These are phyloP conservation scores for Nilaparvata lugens DNA, from an alignment of 1,140 invertebrate genomes.

Conservation along the genomic window DNA sequence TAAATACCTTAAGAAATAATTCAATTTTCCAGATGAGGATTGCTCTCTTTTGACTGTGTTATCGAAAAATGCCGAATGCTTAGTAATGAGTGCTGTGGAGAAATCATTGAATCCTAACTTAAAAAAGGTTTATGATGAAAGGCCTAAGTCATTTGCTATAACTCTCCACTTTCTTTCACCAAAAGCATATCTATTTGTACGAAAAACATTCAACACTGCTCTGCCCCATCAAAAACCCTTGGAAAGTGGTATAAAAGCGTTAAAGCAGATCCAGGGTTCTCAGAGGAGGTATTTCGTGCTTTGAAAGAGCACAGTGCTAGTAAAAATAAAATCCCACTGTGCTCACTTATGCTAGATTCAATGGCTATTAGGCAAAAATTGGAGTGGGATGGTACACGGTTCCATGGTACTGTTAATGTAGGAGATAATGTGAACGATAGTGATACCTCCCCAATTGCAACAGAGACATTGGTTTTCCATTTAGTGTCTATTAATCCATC, in stretches of 20 bases:
- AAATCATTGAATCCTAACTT: too few relatives aligned
- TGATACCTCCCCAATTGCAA: conserved; percentile 27
- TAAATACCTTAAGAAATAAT: too few relatives aligned
- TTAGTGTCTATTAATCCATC: conserved; percentile 27
- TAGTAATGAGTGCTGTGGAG: too few relatives aligned
- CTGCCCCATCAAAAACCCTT: conserved; percentile 35
- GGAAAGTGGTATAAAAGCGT: conserved; percentile 33
- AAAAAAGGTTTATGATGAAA: too few relatives aligned
- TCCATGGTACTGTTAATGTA: conserved; percentile 6
- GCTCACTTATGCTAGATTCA: conserved; percentile 23
- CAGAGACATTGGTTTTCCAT: conserved; percentile 32
- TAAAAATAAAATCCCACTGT: conserved; percentile 2
- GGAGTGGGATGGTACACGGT: conserved; percentile 20
- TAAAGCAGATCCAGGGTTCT: conserved; percentile 34
- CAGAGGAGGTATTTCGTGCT: conserved; percentile 30
- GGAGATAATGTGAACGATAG: conserved; percentile 6
- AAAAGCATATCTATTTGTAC: conserved; percentile 34
- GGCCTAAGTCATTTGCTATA: conserved; percentile 31
- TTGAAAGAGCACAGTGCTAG: conserved; percentile 24
- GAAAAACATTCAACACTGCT: conserved; percentile 30
- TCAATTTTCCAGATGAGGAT: too few relatives aligned
- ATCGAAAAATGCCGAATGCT: too few relatives aligned
- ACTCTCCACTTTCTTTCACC: conserved; percentile 36
- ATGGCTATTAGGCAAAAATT: conserved; percentile 24
- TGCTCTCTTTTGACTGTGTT: too few relatives aligned